Conservation (phyloP, 2,113 vertebrate species). For the Rhegmatorhina hoffmannsi region DNA sequence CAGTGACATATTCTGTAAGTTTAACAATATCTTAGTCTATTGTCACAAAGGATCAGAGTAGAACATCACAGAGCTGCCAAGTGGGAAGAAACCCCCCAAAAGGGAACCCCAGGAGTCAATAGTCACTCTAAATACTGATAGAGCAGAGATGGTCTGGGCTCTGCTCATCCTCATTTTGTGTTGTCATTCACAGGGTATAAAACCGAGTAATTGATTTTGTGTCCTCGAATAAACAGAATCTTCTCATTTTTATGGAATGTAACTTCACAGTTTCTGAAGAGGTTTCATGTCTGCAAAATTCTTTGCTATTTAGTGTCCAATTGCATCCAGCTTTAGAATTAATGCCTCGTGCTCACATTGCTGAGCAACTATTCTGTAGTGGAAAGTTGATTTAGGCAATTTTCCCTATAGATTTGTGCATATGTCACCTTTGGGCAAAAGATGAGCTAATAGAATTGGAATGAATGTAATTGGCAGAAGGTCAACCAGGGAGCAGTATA, state of each 20-base stretch:
- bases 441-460: constrained; percentile 82
- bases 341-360: neutral
- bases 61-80: neutral
- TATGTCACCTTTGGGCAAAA: constrained; percentile 78
- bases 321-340: constrained; percentile 19
- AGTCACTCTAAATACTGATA: neutral
- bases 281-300: neutral
- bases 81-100: neutral
- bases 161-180: neutral
- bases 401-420: constrained; percentile 60
- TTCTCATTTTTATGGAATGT: neutral
- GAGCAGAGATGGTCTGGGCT: neutral
- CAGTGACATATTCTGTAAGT: neutral
- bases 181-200: neutral
- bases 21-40: neutral
- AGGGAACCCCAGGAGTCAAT: neutral
- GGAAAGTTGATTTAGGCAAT: constrained; percentile 52
- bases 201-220: neutral
- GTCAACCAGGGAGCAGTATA: constrained; percentile 66
- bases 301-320: constrained; percentile 16
- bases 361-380: neutral
- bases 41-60: neutral
- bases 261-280: constrained; percentile 12
- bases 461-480: constrained; percentile 79
- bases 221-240: neutral